These are phyloP conservation scores for Blera fallax DNA, from an alignment of 2,888 invertebrate species.

Conservation along the genomic window DNA sequence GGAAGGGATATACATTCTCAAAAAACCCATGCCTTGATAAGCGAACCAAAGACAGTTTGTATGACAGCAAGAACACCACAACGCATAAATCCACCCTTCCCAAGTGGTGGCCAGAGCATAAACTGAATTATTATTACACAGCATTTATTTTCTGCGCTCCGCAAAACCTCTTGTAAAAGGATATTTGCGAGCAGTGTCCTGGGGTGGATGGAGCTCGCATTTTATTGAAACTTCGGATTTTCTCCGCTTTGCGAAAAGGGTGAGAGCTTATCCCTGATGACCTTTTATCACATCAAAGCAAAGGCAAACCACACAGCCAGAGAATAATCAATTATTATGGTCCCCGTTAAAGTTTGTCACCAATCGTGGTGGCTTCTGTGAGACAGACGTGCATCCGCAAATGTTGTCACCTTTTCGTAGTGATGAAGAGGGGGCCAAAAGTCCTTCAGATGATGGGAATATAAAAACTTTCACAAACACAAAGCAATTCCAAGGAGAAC, in stretches of 20 bases:
- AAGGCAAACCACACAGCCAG: neutral
- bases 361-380: constrained; percentile 56
- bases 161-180: constrained; percentile 4
- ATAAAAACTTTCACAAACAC: constrained; percentile 3
- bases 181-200: neutral
- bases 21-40: neutral
- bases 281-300: constrained; percentile 21
- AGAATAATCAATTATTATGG: constrained; percentile 29
- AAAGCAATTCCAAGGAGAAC: constrained; percentile 34
- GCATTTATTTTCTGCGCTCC: constrained; percentile 9
- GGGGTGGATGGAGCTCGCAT: neutral
- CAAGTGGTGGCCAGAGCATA: neutral
- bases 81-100: constrained; percentile 1
- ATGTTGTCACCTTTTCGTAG: constrained; percentile 56
- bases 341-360: constrained; percentile 5
- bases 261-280: constrained; percentile 23
- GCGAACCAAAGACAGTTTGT: constrained; percentile 2
- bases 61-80: constrained; percentile 2
- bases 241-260: neutral
- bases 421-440: neutral
- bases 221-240: constrained; percentile 25
- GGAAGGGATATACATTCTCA: neutral
- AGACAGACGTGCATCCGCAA: constrained; percentile 39
- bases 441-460: constrained; percentile 20
- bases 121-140: constrained; percentile 35